Conservation (phyloP, 2,888 invertebrate genomes). For the Colletes collaris region DNA sequence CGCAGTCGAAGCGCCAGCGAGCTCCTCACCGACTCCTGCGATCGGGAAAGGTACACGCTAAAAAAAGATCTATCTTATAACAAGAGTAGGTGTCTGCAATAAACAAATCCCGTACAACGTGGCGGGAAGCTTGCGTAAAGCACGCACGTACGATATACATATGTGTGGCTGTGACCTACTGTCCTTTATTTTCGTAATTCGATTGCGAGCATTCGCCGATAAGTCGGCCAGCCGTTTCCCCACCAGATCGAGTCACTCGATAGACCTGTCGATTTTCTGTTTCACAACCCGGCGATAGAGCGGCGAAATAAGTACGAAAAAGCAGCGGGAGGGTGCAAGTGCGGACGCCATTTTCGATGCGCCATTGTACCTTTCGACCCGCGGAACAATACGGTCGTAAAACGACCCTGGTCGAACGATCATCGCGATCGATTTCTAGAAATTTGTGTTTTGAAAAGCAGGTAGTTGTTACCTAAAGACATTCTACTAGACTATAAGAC, state of each 20-base stretch:
- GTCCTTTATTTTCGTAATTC: conserved; percentile 48
- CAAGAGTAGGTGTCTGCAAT: no score
- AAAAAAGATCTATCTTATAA: no score
- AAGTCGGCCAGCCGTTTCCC: conserved; percentile 7
- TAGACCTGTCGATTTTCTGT: not conserved
- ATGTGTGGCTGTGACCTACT: conserved; percentile 32
- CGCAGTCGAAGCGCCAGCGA: conserved; percentile 88
- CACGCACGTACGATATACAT: conserved; percentile 7
- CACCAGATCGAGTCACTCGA: conserved; percentile 13
- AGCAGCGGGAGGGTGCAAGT: no score
- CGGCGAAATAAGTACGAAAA: no score
- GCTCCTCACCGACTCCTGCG: conserved; percentile 85
- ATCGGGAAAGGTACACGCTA: conserved; percentile 74
- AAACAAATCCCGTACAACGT: not conserved
- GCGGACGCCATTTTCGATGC: no score
- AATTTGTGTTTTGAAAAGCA: no score
- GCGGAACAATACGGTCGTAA: no score
- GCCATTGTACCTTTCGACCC: no score
- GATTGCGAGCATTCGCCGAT: conserved; percentile 19
- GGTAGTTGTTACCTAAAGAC: no score
- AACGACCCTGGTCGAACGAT: no score
- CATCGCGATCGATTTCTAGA: no score
- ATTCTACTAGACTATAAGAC: no score
- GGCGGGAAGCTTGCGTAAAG: conserved; percentile 20
- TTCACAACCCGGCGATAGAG: not conserved